Base-by-base conservation (phyloP, 2,113 vertebrate species). In the Istiophorus platypterus region DNA sequence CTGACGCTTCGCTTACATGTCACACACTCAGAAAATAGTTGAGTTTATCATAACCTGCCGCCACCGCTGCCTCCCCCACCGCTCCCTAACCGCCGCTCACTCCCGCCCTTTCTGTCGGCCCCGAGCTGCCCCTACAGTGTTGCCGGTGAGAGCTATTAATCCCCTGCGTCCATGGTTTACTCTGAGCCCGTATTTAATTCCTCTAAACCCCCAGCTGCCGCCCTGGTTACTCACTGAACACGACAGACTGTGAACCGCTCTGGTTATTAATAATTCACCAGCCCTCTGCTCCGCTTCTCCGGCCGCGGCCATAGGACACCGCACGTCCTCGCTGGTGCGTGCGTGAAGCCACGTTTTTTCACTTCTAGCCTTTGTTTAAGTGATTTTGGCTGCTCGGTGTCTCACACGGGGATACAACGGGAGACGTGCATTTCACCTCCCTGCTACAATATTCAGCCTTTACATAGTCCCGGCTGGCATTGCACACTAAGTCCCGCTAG, bases 251-350 rank as follows among this genome's bases (percentile, higher is more conserved):
- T 68, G 92, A 92, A 86, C 89, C 93, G 93, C 92, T 92, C 89
- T 57, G 89, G 91, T 93, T 95, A 95, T 96, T 96, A 95, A 95
- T 95, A 95, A 96, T 95, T 96, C 93, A 95, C 91, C 91, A 92
- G 85, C 88, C 83, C 88, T 75, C 29, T 76, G 81, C 87, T 88
- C 73, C 87, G 85, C 86, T 92, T 57, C 91, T 92, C 91, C 93
- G 88, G 78, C 91, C 89, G 87, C 88, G 93, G 88, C 90, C 84
- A 78, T 91, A 84, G 88, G 85, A 87, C 86, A 85, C 80, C 74
- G 79, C 88, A 59, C 90, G 81, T 83, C 84, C 89, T 80, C 80
- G 10, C 62, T 27, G 64, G 41, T 70, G 89, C 81, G 73, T 58
- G 81, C 64, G 67, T 65, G 57, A 52, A 59, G 76, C 76, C 71